Conservation (phyloP, 2,797 vertebrate species). For the Garrulus glandarius region DNA sequence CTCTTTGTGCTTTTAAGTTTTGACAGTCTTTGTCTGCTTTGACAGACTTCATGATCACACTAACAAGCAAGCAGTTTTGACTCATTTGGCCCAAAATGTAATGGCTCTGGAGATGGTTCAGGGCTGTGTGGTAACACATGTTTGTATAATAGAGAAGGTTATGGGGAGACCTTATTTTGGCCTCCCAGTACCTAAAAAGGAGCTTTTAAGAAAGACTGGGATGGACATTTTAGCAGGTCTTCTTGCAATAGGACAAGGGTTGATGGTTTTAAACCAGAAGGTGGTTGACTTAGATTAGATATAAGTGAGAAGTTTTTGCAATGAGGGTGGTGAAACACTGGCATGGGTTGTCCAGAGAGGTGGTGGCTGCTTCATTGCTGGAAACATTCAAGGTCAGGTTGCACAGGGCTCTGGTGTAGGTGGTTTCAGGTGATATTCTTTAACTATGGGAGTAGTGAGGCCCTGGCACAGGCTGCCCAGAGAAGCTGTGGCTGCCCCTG, state of each 20-base stretch:
- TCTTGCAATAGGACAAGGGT: background rate
- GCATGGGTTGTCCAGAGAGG: no score
- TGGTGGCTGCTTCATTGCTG: background rate
- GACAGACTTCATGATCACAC: background rate
- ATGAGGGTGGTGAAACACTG: background rate
- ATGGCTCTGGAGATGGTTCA: background rate
- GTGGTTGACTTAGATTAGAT: background rate
- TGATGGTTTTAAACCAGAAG: background rate
- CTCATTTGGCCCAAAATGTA: background rate
- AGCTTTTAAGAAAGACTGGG: background rate
- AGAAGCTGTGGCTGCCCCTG: background rate
- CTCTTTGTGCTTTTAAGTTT: background rate
- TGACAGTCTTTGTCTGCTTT: background rate
- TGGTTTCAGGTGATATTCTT: background rate
- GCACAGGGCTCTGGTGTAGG: background rate
- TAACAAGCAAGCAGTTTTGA: background rate
- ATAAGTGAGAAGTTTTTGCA: background rate
- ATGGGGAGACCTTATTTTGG: background rate
- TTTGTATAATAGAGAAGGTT: background rate
- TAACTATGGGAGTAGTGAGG: background rate
- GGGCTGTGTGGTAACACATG: background rate
- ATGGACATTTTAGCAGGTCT: background rate
- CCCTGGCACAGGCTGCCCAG: fast-evolving
- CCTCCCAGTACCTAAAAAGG: background rate
- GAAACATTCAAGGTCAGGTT: background rate